Percentiles rank a stretch among this genome's conserved stretches.
Conservation (phyloP, 2,113 vertebrate genomes). For the Melanerpes aurifrons region DNA sequence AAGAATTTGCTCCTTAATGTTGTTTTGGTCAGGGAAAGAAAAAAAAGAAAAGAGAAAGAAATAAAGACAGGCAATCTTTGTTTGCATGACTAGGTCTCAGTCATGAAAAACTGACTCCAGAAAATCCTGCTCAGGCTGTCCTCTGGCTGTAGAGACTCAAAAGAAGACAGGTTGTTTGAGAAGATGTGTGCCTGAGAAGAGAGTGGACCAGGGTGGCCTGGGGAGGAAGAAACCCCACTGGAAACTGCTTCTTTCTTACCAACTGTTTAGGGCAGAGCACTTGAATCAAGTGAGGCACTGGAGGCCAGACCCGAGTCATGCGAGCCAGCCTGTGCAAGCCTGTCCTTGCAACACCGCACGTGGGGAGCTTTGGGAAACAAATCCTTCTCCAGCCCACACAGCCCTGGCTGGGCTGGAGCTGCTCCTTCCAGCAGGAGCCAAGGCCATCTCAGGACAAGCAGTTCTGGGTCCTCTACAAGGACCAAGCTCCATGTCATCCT, state of each 20-base stretch:
- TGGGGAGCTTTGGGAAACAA: not conserved
- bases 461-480: not conserved
- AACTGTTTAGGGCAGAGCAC: not conserved
- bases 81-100: constrained; percentile 67
- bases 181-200: not conserved
- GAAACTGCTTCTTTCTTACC: not conserved
- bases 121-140: constrained; percentile 13
- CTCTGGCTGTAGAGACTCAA: not conserved
- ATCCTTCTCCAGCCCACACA: not conserved
- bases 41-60: not conserved
- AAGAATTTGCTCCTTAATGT: constrained; percentile 54
- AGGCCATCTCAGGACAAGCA: not conserved
- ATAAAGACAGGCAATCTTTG: not conserved
- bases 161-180: not conserved
- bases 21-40: constrained; percentile 61
- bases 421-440: rapidly evolving
- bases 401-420: not conserved
- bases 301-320: rapidly evolving
- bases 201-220: not conserved
- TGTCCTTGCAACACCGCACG: not conserved
- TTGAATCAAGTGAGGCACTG: rapidly evolving
- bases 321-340: not conserved
- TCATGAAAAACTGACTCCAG: constrained; percentile 62
- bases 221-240: not conserved
- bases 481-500: rapidly evolving